Evolutionary conservation across 92 coral and sea anemone genomes (phyloP).

Genomic region (Hydrozoanthus gracilis): DNA sequence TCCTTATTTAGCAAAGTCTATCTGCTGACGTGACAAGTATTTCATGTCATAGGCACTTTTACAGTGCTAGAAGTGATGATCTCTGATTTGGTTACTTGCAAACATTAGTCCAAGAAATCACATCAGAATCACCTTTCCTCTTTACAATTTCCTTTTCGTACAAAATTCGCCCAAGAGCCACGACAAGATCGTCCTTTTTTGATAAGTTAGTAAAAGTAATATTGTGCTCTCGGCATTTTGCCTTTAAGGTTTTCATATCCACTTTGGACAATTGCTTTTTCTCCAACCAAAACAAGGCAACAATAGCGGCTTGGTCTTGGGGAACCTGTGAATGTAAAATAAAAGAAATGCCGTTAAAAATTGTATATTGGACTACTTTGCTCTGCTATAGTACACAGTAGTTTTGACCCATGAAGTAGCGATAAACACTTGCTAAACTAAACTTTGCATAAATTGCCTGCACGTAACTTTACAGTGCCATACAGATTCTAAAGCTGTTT

Average conservation of each 20-base stretch:
- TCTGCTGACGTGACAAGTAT: no score
- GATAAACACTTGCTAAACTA: no score
- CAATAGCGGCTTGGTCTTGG: constrained; percentile 16
- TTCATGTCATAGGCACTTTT: no score
- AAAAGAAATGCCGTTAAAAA: constrained; percentile 24
- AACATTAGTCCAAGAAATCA: constrained; percentile 18
- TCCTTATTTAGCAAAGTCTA: no score
- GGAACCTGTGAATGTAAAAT: constrained; percentile 34
- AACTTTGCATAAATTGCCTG: no score
- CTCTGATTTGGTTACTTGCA: constrained; percentile 12
- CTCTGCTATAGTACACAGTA: no score
- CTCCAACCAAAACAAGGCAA: constrained; percentile 10
- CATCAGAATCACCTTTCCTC: constrained; percentile 32
- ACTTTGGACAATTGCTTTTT: neutral
- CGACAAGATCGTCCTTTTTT: constrained; percentile 10
- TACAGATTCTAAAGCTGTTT: no score
- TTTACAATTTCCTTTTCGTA: constrained; percentile 25
- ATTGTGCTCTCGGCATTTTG: constrained; percentile 9
- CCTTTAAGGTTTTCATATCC: constrained; percentile 8
- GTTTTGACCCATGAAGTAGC: no score
- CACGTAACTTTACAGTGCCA: no score
- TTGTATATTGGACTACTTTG: no score
- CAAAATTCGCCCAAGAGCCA: constrained; percentile 6
- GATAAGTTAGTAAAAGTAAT: constrained; percentile 10
- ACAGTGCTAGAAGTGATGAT: constrained; percentile 26